Conservation (phyloP, 2,113 vertebrate species). For the Bufo gargarizans region DNA sequence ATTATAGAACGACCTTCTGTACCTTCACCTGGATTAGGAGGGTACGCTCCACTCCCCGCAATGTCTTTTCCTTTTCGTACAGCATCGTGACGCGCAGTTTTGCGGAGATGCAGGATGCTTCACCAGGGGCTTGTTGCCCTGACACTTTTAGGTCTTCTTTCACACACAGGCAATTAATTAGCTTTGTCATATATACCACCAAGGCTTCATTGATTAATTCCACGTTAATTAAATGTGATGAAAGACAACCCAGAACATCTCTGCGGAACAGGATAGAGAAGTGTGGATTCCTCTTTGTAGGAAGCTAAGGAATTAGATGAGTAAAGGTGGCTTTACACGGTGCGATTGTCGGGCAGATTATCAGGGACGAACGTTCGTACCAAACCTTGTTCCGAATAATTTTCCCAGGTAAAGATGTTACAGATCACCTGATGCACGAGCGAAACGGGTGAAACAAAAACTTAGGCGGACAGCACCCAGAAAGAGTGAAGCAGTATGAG, state of each 20-base stretch:
- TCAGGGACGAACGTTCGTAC: too few species aligned
- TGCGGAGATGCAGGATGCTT: background rate
- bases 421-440: too few species aligned
- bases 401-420: too few species aligned
- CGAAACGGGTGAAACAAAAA: too few species aligned
- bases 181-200: background rate
- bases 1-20: background rate
- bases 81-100: background rate
- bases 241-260: background rate
- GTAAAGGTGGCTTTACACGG: background rate
- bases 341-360: too few species aligned
- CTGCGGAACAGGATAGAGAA: background rate
- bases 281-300: background rate
- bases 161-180: slow-evolving; percentile 4
- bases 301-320: background rate
- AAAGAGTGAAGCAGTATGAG: too few species aligned
- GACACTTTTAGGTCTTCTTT: slow-evolving; percentile 2
- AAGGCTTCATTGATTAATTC: background rate
- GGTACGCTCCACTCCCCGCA: background rate
- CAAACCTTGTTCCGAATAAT: too few species aligned
- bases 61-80: too few species aligned
- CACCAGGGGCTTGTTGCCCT: slow-evolving; percentile 6
- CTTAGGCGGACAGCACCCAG: too few species aligned
- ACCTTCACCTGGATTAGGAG: background rate
- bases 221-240: background rate